Evolutionary conservation across 2,888 invertebrate species (phyloP), one percentile per base, ranked within the genome.

Genomic region (Cremastinae sp.): DNA sequence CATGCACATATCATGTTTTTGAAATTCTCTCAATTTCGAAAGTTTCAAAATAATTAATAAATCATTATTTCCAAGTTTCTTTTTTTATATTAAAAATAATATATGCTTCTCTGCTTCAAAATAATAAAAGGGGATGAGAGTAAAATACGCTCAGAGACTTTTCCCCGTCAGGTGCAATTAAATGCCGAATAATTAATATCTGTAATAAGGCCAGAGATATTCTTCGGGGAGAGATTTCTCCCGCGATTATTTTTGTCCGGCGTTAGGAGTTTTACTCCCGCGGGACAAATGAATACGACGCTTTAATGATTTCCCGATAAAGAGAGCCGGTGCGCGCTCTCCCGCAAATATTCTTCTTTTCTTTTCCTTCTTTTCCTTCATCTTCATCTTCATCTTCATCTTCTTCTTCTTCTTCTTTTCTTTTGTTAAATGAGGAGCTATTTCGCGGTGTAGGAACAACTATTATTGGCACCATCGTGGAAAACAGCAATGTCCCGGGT

Each of bases 281-380:
- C n/a, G 70, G 55, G 37, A 47, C 45, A 47, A 73, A 73, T 73
- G 45, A 61, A 66, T 66, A 39, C 53, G 39, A 14, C 12, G 37
- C 12, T 41, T 61, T 66, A 66, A 73, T 66, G 66, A 66, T 73
- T 66, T 66, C 45, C 55, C 66, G 43, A 73, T 28, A 28, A 37
- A 20, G 18, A 28, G 28, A 28, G 28, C 2, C 28, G n/a, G n/a
- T n/a, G n/a, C n/a, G n/a, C 3, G 9, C 43, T 39, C 43, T n/a
- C 56, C 28, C 12, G 16, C 2, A 18, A 35, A 3, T 28, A 14
- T 65, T 58, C 10, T 53, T 39, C 16, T 16, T 35, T 22, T 56
- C 12, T 51, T n/a, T n/a, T n/a, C n/a, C n/a, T n/a, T n/a, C n/a
- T n/a, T n/a, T n/a, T n/a, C n/a, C n/a, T n/a, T n/a, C n/a, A n/a